Evolutionary conservation across 2,888 invertebrate species (phyloP), one percentile per base, ranked within the genome.

Genomic region (Tolmerus cingulatus): DNA sequence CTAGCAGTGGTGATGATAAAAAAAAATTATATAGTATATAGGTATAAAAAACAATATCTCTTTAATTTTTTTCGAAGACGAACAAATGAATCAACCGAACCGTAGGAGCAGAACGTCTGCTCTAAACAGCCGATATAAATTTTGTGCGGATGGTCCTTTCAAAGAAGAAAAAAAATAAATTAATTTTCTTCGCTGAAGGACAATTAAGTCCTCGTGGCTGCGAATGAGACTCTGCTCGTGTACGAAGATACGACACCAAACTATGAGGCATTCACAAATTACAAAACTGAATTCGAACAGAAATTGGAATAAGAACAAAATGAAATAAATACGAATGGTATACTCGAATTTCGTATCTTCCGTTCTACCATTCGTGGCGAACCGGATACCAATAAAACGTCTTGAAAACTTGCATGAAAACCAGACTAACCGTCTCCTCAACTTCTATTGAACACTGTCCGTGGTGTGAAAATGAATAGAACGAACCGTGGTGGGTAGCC

Each of bases 351-450:
- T 78, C 43, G 37, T 55, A 55, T n/a, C 23, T 66, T 66, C 66
- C 55, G 57, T 40, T 37, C 37, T 79, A 82, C 82, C 14, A 16
- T 14, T 40, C 27, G 43, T 8, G 51, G 46, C 19, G 8, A 34
- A 34, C 81, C 81, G 51, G 81, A 81, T 46, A 30, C 81, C 27
- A 27, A 37, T 57, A 30, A 34, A 27, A 82, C 55, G 19, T 82
- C 19, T 82, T 81, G 34, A 57, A 40, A 46, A 66, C 55, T 82
- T 66, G 37, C 82, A 82, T 82, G 5, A 51, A 51, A 66, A 12
- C 19, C 23, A 81, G 51, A 57, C 82, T 37, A 82, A 82, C 82
- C 66, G 82, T 82, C 57, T 66, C 37, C 82, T 40, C 9, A 30
- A 12, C 43, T 43, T n/a, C n/a, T 30, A 46, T 51, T 79, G 27